Evolutionary conservation across 2,888 invertebrate species (phyloP).

Genomic region (Polydrusus cervinus): DNA sequence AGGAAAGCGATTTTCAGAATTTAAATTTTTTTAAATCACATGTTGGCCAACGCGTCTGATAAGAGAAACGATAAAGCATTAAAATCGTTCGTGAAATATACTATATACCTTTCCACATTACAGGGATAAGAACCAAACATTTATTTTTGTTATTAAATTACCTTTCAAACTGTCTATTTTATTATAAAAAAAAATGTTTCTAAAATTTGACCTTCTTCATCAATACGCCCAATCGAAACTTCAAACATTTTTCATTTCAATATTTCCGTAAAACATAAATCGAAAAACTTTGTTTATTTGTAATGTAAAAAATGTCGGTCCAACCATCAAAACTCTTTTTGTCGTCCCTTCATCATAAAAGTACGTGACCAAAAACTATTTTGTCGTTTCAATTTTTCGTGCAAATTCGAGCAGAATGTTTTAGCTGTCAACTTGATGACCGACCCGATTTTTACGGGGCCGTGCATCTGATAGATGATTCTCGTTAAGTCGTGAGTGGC

Average conservation of each 20-base stretch:
- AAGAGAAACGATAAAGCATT: too few species aligned
- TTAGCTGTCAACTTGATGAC: constrained; percentile 45
- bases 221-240: not conserved
- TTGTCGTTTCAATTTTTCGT: constrained; percentile 44
- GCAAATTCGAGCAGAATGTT: constrained; percentile 29
- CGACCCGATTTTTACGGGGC: constrained; percentile 42
- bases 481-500: constrained; percentile 42
- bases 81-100: too few species aligned
- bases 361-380: constrained; percentile 49
- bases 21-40: too few species aligned
- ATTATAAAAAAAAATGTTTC: too few species aligned
- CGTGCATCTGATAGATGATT: constrained; percentile 44
- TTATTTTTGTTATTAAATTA: too few species aligned
- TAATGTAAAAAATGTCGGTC: not conserved
- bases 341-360: not conserved
- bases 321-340: constrained; percentile 6
- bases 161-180: too few species aligned
- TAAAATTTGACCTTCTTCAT: too few species aligned
- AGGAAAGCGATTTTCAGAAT: too few species aligned
- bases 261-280: not conserved
- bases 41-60: too few species aligned
- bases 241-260: not conserved
- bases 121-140: too few species aligned
- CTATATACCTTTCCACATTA: too few species aligned
- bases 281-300: not conserved